Conservation (phyloP, 2,113 vertebrate species). For the Bombycilla garrulus region DNA sequence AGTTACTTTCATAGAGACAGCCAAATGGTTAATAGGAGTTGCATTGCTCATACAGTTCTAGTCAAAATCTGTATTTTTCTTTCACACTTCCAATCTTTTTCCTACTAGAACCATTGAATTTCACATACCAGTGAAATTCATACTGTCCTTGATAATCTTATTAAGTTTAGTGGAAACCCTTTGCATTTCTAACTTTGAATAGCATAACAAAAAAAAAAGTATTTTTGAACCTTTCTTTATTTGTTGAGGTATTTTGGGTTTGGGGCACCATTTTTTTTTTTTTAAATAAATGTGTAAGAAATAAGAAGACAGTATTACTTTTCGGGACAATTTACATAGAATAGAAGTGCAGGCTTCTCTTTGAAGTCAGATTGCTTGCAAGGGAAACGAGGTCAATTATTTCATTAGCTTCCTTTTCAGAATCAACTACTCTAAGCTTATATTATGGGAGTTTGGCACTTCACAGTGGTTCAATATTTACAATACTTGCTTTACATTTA, state of each 20-base stretch:
- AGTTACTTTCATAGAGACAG: neutral
- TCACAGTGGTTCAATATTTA: constrained; percentile 39
- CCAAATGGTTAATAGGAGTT: neutral
- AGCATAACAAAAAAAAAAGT: neutral
- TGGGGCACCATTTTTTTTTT: neutral
- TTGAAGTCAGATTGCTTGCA: constrained; percentile 8
- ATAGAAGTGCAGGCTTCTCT: neutral
- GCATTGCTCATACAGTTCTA: neutral
- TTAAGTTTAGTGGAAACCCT: neutral
- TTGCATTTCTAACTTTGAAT: neutral
- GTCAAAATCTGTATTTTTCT: neutral
- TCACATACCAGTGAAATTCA: neutral
- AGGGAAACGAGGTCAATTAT: constrained; percentile 39
- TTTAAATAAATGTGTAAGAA: neutral
- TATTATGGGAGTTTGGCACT: neutral
- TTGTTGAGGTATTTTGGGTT: neutral
- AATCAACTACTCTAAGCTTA: neutral
- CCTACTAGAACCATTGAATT: neutral
- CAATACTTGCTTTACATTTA: constrained; percentile 6
- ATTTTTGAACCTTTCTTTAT: neutral
- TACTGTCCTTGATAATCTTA: neutral
- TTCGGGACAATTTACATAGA: neutral
- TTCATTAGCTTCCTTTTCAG: constrained; percentile 50
- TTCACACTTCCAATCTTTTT: neutral
- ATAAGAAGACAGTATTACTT: neutral